These are phyloP conservation scores for Tretioscincus oriximinensis DNA, from an alignment of 2,113 vertebrate species.

Conservation along the genomic window DNA sequence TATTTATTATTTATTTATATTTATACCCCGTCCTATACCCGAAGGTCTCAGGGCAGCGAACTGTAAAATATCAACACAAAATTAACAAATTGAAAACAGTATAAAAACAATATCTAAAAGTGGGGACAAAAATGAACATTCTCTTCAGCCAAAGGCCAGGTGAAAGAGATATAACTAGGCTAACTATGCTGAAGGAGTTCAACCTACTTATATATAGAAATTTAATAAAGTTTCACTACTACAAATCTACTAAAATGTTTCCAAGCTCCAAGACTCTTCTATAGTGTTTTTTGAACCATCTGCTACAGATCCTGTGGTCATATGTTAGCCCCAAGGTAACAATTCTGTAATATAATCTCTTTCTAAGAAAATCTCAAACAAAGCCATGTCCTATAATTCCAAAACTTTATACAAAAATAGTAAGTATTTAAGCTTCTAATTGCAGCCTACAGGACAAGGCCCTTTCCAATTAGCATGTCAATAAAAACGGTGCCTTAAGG, in stretches of 20 bases:
- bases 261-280: slow-evolving; percentile 57
- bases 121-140: no score
- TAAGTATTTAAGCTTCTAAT: slow-evolving; percentile 59
- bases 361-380: neutral
- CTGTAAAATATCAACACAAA: no score
- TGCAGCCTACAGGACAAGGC: slow-evolving; percentile 51
- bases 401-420: slow-evolving; percentile 50
- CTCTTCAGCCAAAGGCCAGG: no score
- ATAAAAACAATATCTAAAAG: no score
- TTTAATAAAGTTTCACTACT: slow-evolving; percentile 46
- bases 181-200: slow-evolving; percentile 32
- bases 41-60: no score
- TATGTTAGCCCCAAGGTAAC: slow-evolving; percentile 59
- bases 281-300: slow-evolving; percentile 56
- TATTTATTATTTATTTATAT: no score
- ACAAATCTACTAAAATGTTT: slow-evolving; percentile 38
- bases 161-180: slow-evolving; percentile 16
- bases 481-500: slow-evolving; percentile 40
- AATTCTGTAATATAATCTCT: slow-evolving; percentile 23
- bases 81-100: no score
- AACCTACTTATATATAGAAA: slow-evolving; percentile 52
- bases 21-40: no score
- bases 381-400: slow-evolving; percentile 24
- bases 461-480: slow-evolving; percentile 46
- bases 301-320: slow-evolving; percentile 50